Percentiles rank a stretch among this genome's conserved stretches.
These are phyloP conservation scores for Cerceris ruficornis DNA, from an alignment of 2,888 invertebrate genomes.

Conservation along the genomic window DNA sequence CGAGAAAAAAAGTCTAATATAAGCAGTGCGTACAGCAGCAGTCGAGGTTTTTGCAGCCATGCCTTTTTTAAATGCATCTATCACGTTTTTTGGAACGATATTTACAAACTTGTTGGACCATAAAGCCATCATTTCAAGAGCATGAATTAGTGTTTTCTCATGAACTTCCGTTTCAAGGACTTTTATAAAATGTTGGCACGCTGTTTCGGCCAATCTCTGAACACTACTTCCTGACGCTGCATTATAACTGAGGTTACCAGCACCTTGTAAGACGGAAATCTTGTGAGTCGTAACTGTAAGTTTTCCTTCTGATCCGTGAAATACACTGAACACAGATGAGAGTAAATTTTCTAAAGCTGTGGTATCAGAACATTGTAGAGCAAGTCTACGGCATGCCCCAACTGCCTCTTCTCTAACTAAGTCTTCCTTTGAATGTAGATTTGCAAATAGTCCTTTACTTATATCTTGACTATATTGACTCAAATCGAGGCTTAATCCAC, in stretches of 20 bases:
- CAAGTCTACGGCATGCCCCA: constrained; percentile 88
- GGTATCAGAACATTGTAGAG: constrained; percentile 87
- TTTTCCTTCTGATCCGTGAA: constrained; percentile 95
- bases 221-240: constrained; percentile 85
- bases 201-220: constrained; percentile 85
- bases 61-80: constrained; percentile 89
- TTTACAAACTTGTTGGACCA: constrained; percentile 89
- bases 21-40: constrained; percentile 89
- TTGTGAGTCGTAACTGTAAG: constrained; percentile 94
- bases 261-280: constrained; percentile 91
- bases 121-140: constrained; percentile 90
- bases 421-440: constrained; percentile 93
- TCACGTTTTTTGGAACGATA: constrained; percentile 86
- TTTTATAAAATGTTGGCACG: constrained; percentile 87
- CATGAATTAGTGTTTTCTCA: constrained; percentile 93
- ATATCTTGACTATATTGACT: constrained; percentile 90
- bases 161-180: constrained; percentile 94
- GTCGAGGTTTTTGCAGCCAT: constrained; percentile 89
- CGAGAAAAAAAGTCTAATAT: constrained; percentile 87
- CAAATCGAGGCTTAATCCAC: constrained; percentile 88
- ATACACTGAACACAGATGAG: constrained; percentile 88
- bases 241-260: constrained; percentile 89
- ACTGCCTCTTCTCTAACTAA: constrained; percentile 88
- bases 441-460: constrained; percentile 92
- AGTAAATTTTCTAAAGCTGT: constrained; percentile 87